Base-by-base conservation (phyloP, 2,888 invertebrate species). In the Drosophila trichaetosa region DNA sequence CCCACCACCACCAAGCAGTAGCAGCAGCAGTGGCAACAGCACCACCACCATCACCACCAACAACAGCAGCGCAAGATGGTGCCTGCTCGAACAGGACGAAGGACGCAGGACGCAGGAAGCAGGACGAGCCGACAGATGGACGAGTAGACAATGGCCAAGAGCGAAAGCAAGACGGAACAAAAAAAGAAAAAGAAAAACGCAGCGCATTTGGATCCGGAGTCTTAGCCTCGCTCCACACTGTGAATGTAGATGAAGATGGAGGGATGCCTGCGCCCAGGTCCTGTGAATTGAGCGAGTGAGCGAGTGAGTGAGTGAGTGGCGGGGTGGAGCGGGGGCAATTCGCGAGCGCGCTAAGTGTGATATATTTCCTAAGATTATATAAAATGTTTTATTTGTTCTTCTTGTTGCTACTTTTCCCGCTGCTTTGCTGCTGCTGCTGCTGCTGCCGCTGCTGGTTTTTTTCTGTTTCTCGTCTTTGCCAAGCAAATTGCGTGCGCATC, bases 301-400 rank as follows among this genome's bases (percentile, higher is more conserved):
- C 6, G 21, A n/a, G 21, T 31, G 34, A 21, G 27, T n/a, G 21
- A 29, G 33, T 38, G 58, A n/a, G 57, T n/a, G 33, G 24, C 10
- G 4, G 0, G 38, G 4, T 6, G 21, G n/a, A 10, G 61, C 38
- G 36, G 54, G 61, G 59, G 66, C 52, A 51, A 57, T 49, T 69
- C 72, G 82, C 81, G 66, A 82, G 82, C 89, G 84, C 88, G 90
- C 89, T 93, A 93, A 93, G 93, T 93, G 93, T 93, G 93, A 93
- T 93, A 93, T 92, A 93, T 93, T 92, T 93, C 90, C 90, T 87
- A 90, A 92, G 93, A 93, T 93, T 93, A 93, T 91, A 91, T 92
- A 92, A 92, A 91, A 91, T 92, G 90, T 87, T 91, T 91, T 90
- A 91, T 89, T 89, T 91, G 87, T 88, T 90, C 76, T 80, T 80